Conservation (phyloP, 2,888 invertebrate genomes). For the Leucoptera coffeella region DNA sequence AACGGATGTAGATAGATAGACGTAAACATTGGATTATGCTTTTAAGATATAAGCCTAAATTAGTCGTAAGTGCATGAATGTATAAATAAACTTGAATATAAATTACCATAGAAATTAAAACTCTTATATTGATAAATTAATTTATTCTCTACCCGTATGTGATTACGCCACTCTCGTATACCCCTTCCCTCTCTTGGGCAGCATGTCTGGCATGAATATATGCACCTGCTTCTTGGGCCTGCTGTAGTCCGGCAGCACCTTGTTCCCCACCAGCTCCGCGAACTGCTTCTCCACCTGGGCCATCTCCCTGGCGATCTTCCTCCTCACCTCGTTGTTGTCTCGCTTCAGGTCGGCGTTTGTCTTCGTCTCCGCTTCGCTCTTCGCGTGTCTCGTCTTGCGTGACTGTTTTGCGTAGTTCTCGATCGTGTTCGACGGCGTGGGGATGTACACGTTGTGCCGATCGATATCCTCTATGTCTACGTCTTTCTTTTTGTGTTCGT, state of each 20-base stretch:
- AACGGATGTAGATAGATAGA: too few relatives aligned
- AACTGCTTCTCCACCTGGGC: slow-evolving; percentile 35
- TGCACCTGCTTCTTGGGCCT: slow-evolving; percentile 61
- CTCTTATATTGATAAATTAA: too few relatives aligned
- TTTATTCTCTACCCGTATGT: too few relatives aligned
- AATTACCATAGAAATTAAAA: too few relatives aligned
- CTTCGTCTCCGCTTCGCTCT: slow-evolving; percentile 21
- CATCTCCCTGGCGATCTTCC: slow-evolving; percentile 27
- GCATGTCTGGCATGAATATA: slow-evolving; percentile 64
- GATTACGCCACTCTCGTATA: too few relatives aligned
- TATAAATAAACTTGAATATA: too few relatives aligned
- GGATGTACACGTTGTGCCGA: slow-evolving; percentile 34
- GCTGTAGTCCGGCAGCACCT: slow-evolving; percentile 29
- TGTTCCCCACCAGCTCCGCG: slow-evolving; percentile 33
- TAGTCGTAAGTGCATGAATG: too few relatives aligned
- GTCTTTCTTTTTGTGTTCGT: background rate
- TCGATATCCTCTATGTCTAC: slow-evolving; percentile 21
- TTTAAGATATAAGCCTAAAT: too few relatives aligned
- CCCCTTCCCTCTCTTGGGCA: slow-evolving; percentile 54
- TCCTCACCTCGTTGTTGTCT: slow-evolving; percentile 27
- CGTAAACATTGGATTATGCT: too few relatives aligned
- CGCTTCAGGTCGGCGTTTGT: slow-evolving; percentile 15
- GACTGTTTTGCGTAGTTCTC: slow-evolving; percentile 47
- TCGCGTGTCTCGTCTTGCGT: slow-evolving; percentile 28
- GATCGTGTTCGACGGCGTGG: slow-evolving; percentile 40